Evolutionary conservation across 2,797 vertebrate species (phyloP).

Genomic region (Sparidentex hasta): DNA sequence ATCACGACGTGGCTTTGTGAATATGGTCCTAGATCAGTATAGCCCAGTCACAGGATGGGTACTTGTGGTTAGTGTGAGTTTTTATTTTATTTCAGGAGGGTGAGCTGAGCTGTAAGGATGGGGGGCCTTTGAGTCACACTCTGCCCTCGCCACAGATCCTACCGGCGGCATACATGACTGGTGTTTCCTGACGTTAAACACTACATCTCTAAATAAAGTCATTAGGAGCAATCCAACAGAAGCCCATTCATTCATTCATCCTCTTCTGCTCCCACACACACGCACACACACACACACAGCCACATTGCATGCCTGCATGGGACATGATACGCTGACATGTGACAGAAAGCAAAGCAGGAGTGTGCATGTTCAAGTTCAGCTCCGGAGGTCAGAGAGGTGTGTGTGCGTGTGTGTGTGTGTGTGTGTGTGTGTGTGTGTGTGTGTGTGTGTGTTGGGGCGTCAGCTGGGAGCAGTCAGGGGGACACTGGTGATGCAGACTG

Average conservation of each 20-base stretch:
- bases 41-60: slow-evolving; percentile 69
- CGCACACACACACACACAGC: slow-evolving; percentile 24
- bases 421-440: slow-evolving; percentile 10
- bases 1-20: too few species aligned
- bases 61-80: slow-evolving; percentile 16
- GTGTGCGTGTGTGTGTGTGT: slow-evolving; percentile 15
- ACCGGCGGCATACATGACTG: slow-evolving; percentile 87
- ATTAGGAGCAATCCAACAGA: slow-evolving; percentile 86
- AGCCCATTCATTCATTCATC: slow-evolving; percentile 79
- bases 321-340: slow-evolving; percentile 76
- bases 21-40: slow-evolving; percentile 83
- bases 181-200: slow-evolving; percentile 95
- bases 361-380: slow-evolving; percentile 64
- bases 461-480: slow-evolving; percentile 84
- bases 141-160: slow-evolving; percentile 85
- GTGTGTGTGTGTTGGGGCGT: slow-evolving; percentile 39
- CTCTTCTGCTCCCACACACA: slow-evolving; percentile 20
- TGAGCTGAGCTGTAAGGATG: slow-evolving; percentile 84
- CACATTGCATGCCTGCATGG: slow-evolving; percentile 24
- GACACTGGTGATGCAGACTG: slow-evolving; percentile 84
- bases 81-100: slow-evolving; percentile 17
- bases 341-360: slow-evolving; percentile 78
- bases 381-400: slow-evolving; percentile 53
- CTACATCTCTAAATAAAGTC: slow-evolving; percentile 92
- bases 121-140: slow-evolving; percentile 73